Evolutionary conservation across 1,140 invertebrate genomes (phyloP).

Genomic region (Panonychus citri): DNA sequence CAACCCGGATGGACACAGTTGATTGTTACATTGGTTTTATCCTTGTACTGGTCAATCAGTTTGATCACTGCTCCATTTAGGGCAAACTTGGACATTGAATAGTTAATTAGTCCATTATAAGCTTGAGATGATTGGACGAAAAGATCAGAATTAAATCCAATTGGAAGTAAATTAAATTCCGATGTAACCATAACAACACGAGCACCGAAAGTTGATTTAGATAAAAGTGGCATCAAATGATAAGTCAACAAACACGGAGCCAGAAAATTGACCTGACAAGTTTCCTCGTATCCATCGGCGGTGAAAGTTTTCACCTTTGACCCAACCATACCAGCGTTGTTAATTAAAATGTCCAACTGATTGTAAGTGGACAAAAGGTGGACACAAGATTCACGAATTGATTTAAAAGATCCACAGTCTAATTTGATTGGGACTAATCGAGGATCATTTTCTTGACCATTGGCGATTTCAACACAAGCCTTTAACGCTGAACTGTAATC

Average conservation of each 20-base stretch:
- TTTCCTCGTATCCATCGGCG: constrained; percentile 14
- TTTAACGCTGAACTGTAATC: no score
- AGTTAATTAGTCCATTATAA: background rate
- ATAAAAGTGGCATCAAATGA: constrained; percentile 11
- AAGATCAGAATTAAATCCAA: background rate
- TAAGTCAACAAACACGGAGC: constrained; percentile 16
- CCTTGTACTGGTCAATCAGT: background rate
- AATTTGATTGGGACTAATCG: no score
- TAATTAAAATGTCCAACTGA: constrained; percentile 48
- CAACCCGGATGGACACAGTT: background rate
- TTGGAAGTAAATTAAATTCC: background rate
- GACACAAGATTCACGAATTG: constrained; percentile 43
- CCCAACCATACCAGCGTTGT: constrained; percentile 45
- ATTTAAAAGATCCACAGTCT: constrained; percentile 32
- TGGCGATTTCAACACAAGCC: no score
- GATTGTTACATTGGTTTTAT: background rate
- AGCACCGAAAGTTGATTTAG: no score
- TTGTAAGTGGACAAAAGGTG: constrained; percentile 22
- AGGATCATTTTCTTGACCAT: no score
- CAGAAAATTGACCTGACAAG: constrained; percentile 16
- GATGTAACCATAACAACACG: background rate
- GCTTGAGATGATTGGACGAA: background rate
- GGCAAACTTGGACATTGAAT: background rate
- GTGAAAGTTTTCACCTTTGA: constrained; percentile 10
- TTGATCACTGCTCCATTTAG: background rate